Evolutionary conservation across 2,888 invertebrate species (phyloP), one percentile per base, ranked within the genome.

Genomic region (Hypselothyrea guttata): DNA sequence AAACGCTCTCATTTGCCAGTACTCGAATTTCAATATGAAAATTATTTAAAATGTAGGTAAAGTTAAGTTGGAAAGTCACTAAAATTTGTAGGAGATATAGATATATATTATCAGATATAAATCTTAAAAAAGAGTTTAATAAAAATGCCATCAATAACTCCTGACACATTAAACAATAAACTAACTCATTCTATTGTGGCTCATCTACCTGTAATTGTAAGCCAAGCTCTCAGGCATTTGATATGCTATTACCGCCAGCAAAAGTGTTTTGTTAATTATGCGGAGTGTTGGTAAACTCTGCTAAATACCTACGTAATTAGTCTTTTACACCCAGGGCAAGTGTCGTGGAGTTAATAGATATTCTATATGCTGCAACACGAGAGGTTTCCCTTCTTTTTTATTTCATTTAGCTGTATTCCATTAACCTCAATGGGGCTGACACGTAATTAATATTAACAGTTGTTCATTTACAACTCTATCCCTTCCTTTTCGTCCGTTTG

Each of bases 301-400:
- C 66, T 71, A 66, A 70, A 66, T 56, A 58, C 55, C 42, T 49
- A 5, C 12, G 66, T 54, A 66, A 71, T 66, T 71, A 56, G 66
- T 66, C 62, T 51, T 31, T 51, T 11, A 12, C 44, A 31, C 48
- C 41, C 11, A 37, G 42, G 22, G 15, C 27, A 49, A 54, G 35
- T 62, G 49, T 40, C 42, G 31, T 37, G 1, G 30, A n/a, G 34
- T 1, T 13, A 7, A 47, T 13, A 34, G 33, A 27, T 44, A 38
- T 44, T 15, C 28, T 22, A 22, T 22, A 22, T 22, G 3, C 22
- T 22, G 22, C 22, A 22, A 22, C 45, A 13, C 41, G 16, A 44
- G 9, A 44, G 49, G 33, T 48, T 40, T 33, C 28, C 15, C 15
- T n/a, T 27, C 22, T 46, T 34, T 22, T 4, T n/a, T 46, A 18